These are phyloP conservation scores for Melanitta fusca DNA, from an alignment of 2,797 vertebrate species.

Conservation along the genomic window DNA sequence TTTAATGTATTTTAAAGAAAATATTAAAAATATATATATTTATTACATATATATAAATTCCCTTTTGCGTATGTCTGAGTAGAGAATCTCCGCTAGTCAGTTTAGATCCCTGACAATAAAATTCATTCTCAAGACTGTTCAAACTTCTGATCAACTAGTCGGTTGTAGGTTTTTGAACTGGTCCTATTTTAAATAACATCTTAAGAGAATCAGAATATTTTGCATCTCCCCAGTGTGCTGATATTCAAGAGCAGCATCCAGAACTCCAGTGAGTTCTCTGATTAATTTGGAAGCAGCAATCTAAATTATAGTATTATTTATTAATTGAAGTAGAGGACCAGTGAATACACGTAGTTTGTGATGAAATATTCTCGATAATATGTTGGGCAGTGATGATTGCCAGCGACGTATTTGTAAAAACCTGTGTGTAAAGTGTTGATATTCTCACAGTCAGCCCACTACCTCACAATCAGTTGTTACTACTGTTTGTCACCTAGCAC, in stretches of 20 bases:
- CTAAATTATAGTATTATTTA: neutral
- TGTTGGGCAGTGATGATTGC: too few species aligned
- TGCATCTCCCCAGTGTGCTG: too few species aligned
- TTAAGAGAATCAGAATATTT: neutral
- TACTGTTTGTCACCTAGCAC: neutral
- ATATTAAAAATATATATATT: too few species aligned
- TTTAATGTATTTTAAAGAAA: too few species aligned
- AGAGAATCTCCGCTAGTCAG: neutral
- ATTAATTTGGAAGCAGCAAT: neutral
- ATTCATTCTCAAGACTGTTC: neutral
- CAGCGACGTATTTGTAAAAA: neutral
- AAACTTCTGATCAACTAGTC: neutral
- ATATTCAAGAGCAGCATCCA: neutral
- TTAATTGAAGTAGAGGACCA: neutral
- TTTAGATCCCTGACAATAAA: neutral
- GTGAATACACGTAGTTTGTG: neutral
- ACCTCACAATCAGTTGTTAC: neutral
- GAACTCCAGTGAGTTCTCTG: neutral
- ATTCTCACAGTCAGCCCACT: neutral
- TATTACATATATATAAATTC: too few species aligned
- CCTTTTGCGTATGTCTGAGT: neutral
- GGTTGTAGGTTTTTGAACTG: neutral
- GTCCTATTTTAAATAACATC: neutral
- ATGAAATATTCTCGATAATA: neutral
- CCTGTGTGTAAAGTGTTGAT: neutral